Evolutionary conservation across 23 tunicate species (phyloP), one percentile per base, ranked within the genome.

Genomic region (Trididemnum nubilum): DNA sequence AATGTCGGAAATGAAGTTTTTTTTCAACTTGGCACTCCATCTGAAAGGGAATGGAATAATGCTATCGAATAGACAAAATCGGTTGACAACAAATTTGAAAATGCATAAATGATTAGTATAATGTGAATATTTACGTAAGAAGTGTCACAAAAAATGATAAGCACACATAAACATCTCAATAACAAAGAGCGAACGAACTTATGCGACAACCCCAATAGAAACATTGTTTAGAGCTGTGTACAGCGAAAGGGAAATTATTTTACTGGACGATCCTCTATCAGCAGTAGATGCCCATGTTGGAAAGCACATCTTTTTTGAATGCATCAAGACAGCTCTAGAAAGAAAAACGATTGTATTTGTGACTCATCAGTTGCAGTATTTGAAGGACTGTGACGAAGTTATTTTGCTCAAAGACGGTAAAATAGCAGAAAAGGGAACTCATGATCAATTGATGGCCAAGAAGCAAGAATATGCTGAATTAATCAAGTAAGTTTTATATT

Each of bases 231-330:
- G 99, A 79, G 99, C 99, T 18, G 96, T 92, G 35, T 96, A 96
- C 78, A 86, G 97, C 64, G 85, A 82, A 61, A 83, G 87, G 2
- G 92, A 96, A 19, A 86, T 96, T 37, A 63, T 96, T 22, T 71
- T 96, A 0, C 79, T 96, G 22, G 99, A 96, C 51, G 99, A 96
- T 73, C 99, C 99, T 0, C 57, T 96, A 19, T 96, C 99, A 23
- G 99, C 99, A 36, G 99, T 96, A 29, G 99, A 96, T 40, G 92
- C 99, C 29, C 99, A 96, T 79, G 99, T 96, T 32, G 99, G 94
- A 36, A 96, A 90, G 58, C 91, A 96, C 39, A 96, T 96, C 52
- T 96, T 96, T 60, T 83, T 85, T 61, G 92, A 96, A 34, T 96
- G 96, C 80, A 96, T 96, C 89, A 84, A 85, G 64, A 84, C 72